Conservation (phyloP, 2,888 invertebrate genomes). For the Laothoe populi region DNA sequence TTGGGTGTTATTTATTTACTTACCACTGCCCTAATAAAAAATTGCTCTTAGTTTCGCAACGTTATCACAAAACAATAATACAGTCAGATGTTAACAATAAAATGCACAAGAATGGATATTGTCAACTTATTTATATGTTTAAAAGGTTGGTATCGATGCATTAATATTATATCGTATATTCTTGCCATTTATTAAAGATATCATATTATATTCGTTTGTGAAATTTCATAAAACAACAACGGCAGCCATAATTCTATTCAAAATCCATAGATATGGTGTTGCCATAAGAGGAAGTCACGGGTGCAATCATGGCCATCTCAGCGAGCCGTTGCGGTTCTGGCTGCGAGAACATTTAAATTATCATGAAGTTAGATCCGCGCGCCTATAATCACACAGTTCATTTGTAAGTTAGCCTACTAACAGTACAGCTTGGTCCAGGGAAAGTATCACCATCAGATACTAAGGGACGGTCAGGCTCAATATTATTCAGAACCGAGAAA, state of each 20-base stretch:
- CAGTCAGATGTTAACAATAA: no score
- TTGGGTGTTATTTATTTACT: no score
- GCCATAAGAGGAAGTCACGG: conserved; percentile 77
- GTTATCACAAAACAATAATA: no score
- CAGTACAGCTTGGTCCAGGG: conserved; percentile 71
- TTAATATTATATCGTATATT: neutral
- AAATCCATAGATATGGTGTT: conserved; percentile 70
- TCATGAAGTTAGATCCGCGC: conserved; percentile 78
- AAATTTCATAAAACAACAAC: conserved; percentile 28
- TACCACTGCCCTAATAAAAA: no score
- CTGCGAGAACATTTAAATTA: conserved; percentile 82
- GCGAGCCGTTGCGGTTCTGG: conserved; percentile 59
- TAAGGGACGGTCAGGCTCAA: conserved; percentile 73
- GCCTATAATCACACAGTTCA: conserved; percentile 81
- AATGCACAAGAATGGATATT: no score
- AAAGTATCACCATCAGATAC: conserved; percentile 82
- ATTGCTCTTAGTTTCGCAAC: no score
- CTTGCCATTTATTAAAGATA: neutral
- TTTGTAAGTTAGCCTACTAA: conserved; percentile 78
- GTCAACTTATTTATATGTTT: neutral
- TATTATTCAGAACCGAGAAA: conserved; percentile 84
- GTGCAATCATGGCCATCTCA: conserved; percentile 74
- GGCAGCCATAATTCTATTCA: conserved; percentile 71
- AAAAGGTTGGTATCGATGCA: neutral
- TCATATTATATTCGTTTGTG: neutral